phyloP scores from a whole-genome alignment of 2,888 invertebrate genomes.

The Melieria omissa region DNA sequence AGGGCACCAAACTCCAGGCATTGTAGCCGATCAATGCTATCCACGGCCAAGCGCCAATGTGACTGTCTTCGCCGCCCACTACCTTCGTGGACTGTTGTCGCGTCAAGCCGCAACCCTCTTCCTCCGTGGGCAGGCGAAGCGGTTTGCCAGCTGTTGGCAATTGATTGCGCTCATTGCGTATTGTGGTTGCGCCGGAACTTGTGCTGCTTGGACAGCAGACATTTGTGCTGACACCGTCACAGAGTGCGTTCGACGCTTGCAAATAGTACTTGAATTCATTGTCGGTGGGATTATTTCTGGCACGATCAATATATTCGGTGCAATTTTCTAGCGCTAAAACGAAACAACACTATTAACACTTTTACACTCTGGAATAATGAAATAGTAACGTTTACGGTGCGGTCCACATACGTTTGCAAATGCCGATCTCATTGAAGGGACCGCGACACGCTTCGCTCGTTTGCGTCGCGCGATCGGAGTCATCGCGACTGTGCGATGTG shows the following conservation, averaged over 20 bases:
- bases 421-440: constrained; percentile 39
- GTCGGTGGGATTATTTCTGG: constrained; percentile 48
- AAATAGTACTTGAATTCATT: constrained; percentile 44
- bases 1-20: constrained; percentile 55
- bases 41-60: constrained; percentile 81
- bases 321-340: constrained; percentile 51
- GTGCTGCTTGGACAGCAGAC: constrained; percentile 52
- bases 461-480: constrained; percentile 15
- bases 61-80: constrained; percentile 76
- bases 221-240: constrained; percentile 44
- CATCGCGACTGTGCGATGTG: neutral
- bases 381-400: neutral
- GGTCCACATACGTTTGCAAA: constrained; percentile 43
- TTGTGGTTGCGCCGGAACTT: neutral
- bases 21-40: constrained; percentile 77
- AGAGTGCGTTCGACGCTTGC: constrained; percentile 47
- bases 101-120: constrained; percentile 73
- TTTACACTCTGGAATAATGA: neutral
- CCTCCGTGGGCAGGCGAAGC: constrained; percentile 51
- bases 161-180: neutral
- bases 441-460: constrained; percentile 34
- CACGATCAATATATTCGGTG: constrained; percentile 40
- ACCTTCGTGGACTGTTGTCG: constrained; percentile 70
- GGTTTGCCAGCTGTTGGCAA: constrained; percentile 14
- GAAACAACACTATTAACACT: neutral